Base-by-base conservation (phyloP, 2,113 vertebrate genomes). In the Zeus faber region DNA sequence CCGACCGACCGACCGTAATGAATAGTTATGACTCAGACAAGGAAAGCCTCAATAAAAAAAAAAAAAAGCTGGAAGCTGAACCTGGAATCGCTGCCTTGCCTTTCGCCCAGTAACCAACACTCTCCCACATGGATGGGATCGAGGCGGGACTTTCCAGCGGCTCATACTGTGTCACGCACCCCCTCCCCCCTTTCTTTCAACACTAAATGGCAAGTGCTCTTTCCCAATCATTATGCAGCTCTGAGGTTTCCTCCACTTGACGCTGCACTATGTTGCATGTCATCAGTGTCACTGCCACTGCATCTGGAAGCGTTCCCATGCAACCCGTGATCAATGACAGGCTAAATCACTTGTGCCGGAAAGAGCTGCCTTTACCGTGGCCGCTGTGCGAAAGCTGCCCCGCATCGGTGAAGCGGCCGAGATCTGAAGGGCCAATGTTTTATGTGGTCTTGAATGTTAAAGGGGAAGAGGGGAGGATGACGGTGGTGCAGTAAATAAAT, bases 231-330 rank as follows among this genome's bases (percentile, higher is more conserved):
- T 65, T 25, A 39, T 50, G 20, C 26, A 40, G 31, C 27, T 27
- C 46, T 44, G 25, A 45, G 62, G 31, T 58, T 39, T 58, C 33
- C 51, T 17, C 47, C 23, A 5, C 44, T 35, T 26, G 44, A 49
- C 41, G 43, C 53, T 10, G 13, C 43, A 54, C 31, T 31, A 44
- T 26, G 41, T 29, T 24, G 33, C 55, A 26, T 29, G 35, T 43
- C 58, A 43, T 74, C 59, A 43, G 24, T 21, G 23, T 58, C 16
- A 56, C 46, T 22, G 29, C 49, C 35, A 20, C 49, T 53, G 60
- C 76, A 73, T 82, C 70, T 84, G 78, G 72, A 84, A 74, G 53
- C 52, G 31, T 72, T 81, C 60, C 54, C 16, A 48, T 6, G 47
- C 62, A 75, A 62, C 48, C 60, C 27, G 51, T 57, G 59, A 80